Evolutionary conservation across 2,113 vertebrate species (phyloP).

Genomic region (Chionodraco myersi): DNA sequence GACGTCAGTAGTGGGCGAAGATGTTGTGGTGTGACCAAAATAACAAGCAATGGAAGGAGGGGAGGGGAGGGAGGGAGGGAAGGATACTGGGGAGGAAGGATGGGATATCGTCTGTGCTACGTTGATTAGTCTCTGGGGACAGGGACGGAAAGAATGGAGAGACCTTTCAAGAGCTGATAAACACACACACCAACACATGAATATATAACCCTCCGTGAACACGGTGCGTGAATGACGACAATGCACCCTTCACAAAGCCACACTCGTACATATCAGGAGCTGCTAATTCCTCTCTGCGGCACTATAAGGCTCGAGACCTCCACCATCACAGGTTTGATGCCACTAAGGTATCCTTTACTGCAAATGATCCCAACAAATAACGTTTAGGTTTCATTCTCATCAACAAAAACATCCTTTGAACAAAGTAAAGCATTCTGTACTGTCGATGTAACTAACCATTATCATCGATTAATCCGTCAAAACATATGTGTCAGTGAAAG

Average conservation of each 20-base stretch:
- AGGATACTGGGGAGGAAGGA: slow-evolving; percentile 15
- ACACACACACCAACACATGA: slow-evolving; percentile 8
- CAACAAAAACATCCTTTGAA: too few relatives aligned
- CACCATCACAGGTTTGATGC: not conserved
- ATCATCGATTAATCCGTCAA: too few relatives aligned
- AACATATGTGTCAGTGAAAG: too few relatives aligned
- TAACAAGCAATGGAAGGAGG: slow-evolving; percentile 18
- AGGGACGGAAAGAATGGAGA: slow-evolving; percentile 61
- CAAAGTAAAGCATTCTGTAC: too few relatives aligned
- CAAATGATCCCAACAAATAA: not conserved
- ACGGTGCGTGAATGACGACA: slow-evolving; percentile 2
- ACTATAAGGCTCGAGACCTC: not conserved
- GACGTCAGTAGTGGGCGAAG: slow-evolving; percentile 4
- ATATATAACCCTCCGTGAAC: slow-evolving; percentile 12
- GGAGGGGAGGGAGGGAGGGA: slow-evolving; percentile 2
- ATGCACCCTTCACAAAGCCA: not conserved
- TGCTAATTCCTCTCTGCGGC: not conserved
- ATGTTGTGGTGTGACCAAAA: slow-evolving; percentile 39
- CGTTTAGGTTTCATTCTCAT: too few relatives aligned
- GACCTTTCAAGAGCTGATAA: slow-evolving; percentile 59
- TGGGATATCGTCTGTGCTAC: slow-evolving; percentile 54
- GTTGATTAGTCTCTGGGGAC: slow-evolving; percentile 79
- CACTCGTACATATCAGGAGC: slow-evolving; percentile 2
- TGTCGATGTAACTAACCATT: too few relatives aligned
- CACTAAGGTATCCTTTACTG: not conserved